Percentiles rank a stretch among this genome's conserved stretches.
Conservation (phyloP, 2,113 vertebrate species). For the Phaetusa simplex region DNA sequence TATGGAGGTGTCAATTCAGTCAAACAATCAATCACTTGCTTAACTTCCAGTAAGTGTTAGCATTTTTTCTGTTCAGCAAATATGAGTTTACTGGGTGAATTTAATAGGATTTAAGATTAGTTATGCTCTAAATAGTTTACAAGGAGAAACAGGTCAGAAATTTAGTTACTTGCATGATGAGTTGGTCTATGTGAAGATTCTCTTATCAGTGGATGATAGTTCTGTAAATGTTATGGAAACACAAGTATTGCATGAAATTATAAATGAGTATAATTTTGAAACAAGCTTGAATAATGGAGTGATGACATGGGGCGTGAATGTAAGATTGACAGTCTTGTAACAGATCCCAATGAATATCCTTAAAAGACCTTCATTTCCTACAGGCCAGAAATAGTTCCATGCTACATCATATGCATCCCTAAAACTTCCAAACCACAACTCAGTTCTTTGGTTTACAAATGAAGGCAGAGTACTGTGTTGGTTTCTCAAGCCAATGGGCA, state of each 20-base stretch:
- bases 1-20: conserved; percentile 22
- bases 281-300: background rate
- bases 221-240: background rate
- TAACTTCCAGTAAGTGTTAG: background rate
- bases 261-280: background rate
- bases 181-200: background rate
- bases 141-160: background rate
- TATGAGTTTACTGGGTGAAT: background rate
- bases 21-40: background rate
- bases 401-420: background rate
- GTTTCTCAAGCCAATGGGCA: background rate
- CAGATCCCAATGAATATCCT: background rate
- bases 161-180: background rate
- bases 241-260: background rate
- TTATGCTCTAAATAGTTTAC: background rate
- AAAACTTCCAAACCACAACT: background rate
- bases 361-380: background rate
- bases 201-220: background rate
- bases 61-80: background rate
- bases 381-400: background rate
- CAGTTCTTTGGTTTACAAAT: background rate
- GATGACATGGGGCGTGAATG: background rate
- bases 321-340: background rate
- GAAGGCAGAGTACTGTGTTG: background rate
- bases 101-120: background rate